phyloP scores from a whole-genome alignment of 2,888 invertebrate species.

The Synergus gifuensis region DNA sequence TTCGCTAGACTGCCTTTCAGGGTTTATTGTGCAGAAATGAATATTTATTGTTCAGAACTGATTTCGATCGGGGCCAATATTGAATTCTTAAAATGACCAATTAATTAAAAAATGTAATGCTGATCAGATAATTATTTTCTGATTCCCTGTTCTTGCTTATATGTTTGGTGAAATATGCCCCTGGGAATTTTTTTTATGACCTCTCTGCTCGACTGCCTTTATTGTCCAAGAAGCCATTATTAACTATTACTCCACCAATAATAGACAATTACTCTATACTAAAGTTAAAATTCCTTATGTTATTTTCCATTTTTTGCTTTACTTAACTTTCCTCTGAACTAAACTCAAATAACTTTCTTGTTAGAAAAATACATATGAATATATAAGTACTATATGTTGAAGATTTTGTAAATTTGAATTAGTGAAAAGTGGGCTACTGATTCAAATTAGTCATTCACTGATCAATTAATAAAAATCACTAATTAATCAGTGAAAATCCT shows the following conservation, averaged over 20 bases:
- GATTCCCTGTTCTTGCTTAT: neutral
- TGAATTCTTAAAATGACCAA: neutral
- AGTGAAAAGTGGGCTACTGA: too few relatives aligned
- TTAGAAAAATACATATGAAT: too few relatives aligned
- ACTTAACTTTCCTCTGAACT: neutral
- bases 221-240: neutral
- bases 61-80: neutral
- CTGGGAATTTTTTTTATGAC: neutral
- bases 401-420: too few relatives aligned
- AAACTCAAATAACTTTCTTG: too few relatives aligned
- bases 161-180: neutral
- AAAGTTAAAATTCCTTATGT: neutral
- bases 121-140: neutral
- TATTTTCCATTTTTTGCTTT: neutral
- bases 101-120: neutral
- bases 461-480: too few relatives aligned
- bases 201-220: conserved; percentile 1
- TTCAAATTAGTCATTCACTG: too few relatives aligned
- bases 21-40: neutral
- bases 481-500: neutral
- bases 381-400: too few relatives aligned
- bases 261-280: neutral
- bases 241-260: neutral
- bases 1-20: neutral
- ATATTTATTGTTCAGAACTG: neutral